Evolutionary conservation across 1,140 invertebrate species (phyloP).

Genomic region (Paraescarpia echinospica): DNA sequence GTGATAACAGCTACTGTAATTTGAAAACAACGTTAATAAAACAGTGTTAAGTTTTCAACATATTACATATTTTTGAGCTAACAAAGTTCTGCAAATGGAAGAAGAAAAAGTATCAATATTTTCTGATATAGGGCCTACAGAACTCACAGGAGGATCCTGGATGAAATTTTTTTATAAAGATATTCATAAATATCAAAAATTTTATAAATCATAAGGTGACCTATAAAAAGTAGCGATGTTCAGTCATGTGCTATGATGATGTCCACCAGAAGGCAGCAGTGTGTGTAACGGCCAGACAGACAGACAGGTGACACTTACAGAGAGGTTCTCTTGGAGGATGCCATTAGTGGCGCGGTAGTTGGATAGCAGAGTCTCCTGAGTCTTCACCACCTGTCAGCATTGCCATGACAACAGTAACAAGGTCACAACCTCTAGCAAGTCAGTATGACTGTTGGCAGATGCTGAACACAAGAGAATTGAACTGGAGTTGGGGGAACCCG

Average conservation of each 20-base stretch:
- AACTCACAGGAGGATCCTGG: neutral
- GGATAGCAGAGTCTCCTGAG: slow-evolving; percentile 47
- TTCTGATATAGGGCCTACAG: too few species aligned
- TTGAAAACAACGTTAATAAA: neutral
- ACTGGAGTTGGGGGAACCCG: too few species aligned
- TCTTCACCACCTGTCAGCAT: slow-evolving; percentile 42
- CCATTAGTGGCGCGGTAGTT: slow-evolving; percentile 48
- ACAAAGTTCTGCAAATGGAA: neutral
- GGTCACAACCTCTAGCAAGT: neutral
- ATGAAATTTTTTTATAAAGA: neutral
- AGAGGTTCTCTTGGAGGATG: slow-evolving; percentile 50
- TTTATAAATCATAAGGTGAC: neutral
- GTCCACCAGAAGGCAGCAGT: neutral
- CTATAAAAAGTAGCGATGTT: neutral
- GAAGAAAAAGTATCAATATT: too few species aligned
- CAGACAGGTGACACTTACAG: slow-evolving; percentile 37
- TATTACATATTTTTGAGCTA: neutral
- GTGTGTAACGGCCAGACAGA: neutral
- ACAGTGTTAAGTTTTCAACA: too few species aligned
- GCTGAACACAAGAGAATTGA: neutral
- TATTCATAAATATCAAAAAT: neutral
- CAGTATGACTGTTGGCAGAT: neutral
- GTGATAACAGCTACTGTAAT: neutral
- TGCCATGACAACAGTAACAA: neutral
- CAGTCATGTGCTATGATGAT: neutral